Percentiles rank a stretch among this genome's conserved stretches.
Conservation (phyloP, 2,888 invertebrate genomes). For the Pseudoips prasinana region DNA sequence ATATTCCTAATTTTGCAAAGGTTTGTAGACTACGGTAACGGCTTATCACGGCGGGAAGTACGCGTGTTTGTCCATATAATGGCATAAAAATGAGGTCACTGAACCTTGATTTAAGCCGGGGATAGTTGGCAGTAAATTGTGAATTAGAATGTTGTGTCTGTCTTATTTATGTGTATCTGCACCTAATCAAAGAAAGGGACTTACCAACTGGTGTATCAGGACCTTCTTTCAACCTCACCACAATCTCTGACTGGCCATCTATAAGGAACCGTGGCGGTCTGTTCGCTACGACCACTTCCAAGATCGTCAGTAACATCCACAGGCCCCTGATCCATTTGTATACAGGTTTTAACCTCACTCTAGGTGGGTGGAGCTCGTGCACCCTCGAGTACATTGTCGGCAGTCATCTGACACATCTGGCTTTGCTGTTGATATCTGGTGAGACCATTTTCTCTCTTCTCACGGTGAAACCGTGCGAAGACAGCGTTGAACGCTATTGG, state of each 20-base stretch:
- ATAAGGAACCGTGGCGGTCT: conserved; percentile 93
- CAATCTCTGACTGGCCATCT: conserved; percentile 95
- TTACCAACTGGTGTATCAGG: conserved; percentile 92
- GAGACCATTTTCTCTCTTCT: conserved; percentile 70
- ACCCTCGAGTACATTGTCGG: conserved; percentile 50
- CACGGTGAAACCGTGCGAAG: conserved; percentile 69
- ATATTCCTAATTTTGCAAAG: no score
- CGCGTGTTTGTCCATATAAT: no score
- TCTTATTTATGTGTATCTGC: no score
- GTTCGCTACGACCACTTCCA: conserved; percentile 78
- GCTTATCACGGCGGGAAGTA: no score
- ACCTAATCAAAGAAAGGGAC: conserved; percentile 38
- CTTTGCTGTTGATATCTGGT: conserved; percentile 46
- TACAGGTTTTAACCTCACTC: conserved; percentile 70
- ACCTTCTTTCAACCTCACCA: conserved; percentile 93
- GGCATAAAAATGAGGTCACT: no score
- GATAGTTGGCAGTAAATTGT: no score
- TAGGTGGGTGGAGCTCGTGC: conserved; percentile 39
- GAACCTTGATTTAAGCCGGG: no score
- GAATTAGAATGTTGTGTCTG: no score
- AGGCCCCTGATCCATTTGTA: conserved; percentile 36
- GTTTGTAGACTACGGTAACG: no score
- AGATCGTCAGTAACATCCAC: conserved; percentile 44
- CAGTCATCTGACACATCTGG: conserved; percentile 63
- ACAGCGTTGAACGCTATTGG: conserved; percentile 46